Evolutionary conservation across 2,888 invertebrate species (phyloP).

Genomic region (Odontomyia ornata): DNA sequence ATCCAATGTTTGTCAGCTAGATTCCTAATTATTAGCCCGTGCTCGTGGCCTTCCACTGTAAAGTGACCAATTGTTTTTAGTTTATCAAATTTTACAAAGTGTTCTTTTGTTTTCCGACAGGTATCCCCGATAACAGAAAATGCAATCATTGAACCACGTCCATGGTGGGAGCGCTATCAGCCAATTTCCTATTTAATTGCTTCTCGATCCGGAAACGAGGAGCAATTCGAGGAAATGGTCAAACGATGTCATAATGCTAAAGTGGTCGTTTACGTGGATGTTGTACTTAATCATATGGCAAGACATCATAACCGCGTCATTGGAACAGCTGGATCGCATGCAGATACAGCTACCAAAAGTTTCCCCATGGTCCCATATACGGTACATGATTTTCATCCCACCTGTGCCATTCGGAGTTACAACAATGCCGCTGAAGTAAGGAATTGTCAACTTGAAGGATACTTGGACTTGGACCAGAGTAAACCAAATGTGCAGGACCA

Average conservation of each 20-base stretch:
- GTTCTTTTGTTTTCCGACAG: conserved; percentile 62
- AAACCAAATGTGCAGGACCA: conserved; percentile 69
- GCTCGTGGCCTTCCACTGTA: too few relatives aligned
- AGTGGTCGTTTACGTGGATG: conserved; percentile 79
- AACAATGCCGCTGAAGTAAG: conserved; percentile 67
- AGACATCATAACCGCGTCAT: conserved; percentile 59
- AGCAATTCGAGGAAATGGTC: conserved; percentile 78
- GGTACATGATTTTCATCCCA: conserved; percentile 67
- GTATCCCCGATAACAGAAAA: conserved; percentile 70
- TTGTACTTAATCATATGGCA: conserved; percentile 81
- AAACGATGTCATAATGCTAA: conserved; percentile 78
- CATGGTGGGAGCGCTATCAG: conserved; percentile 91
- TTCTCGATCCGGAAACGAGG: conserved; percentile 78
- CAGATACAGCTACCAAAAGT: conserved; percentile 63
- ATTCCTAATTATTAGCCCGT: too few relatives aligned
- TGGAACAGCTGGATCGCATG: conserved; percentile 59
- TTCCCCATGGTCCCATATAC: conserved; percentile 70
- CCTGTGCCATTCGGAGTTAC: conserved; percentile 65
- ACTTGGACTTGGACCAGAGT: conserved; percentile 67
- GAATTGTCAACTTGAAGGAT: conserved; percentile 59
- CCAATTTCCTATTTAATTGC: conserved; percentile 77
- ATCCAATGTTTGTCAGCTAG: too few relatives aligned
- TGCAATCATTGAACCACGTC: conserved; percentile 66
- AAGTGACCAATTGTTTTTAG: too few relatives aligned
- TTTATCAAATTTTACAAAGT: too few relatives aligned